Conservation (phyloP, 2,113 vertebrate genomes). For the Dermatemys mawii region DNA sequence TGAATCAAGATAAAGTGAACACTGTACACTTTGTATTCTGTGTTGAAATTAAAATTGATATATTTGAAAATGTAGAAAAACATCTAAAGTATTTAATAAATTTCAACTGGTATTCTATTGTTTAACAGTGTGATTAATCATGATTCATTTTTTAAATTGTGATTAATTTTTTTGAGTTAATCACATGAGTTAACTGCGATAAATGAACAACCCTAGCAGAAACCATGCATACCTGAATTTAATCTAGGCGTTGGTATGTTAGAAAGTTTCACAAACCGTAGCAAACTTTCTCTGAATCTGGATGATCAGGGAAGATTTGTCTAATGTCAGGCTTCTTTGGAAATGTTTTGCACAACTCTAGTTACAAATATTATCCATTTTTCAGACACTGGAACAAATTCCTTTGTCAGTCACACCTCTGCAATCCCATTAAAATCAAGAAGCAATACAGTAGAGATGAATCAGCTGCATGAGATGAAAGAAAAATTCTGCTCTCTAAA, state of each 20-base stretch:
- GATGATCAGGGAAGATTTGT: background rate
- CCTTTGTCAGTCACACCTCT: background rate
- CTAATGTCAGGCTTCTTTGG: background rate
- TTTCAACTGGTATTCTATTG: too few relatives aligned
- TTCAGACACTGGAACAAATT: background rate
- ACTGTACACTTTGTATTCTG: too few relatives aligned
- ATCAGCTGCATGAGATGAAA: slow-evolving; percentile 54
- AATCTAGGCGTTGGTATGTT: background rate
- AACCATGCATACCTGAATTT: background rate
- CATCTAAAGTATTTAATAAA: too few relatives aligned
- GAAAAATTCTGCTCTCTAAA: slow-evolving; percentile 40
- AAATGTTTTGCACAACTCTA: background rate
- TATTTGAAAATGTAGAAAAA: too few relatives aligned
- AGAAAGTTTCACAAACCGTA: background rate
- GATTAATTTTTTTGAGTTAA: too few relatives aligned
- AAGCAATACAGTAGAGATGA: background rate
- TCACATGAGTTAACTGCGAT: too few relatives aligned
- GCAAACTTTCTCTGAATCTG: background rate
- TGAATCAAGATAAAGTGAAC: too few relatives aligned
- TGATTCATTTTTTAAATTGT: too few relatives aligned
- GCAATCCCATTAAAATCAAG: background rate
- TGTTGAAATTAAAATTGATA: too few relatives aligned
- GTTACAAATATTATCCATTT: accelerated
- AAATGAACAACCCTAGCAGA: too few relatives aligned
- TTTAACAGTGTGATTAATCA: too few relatives aligned